Evolutionary conservation across 2,113 vertebrate genomes (phyloP), one percentile per base, ranked within the genome.

Genomic region (Malurus alboscapulatus): DNA sequence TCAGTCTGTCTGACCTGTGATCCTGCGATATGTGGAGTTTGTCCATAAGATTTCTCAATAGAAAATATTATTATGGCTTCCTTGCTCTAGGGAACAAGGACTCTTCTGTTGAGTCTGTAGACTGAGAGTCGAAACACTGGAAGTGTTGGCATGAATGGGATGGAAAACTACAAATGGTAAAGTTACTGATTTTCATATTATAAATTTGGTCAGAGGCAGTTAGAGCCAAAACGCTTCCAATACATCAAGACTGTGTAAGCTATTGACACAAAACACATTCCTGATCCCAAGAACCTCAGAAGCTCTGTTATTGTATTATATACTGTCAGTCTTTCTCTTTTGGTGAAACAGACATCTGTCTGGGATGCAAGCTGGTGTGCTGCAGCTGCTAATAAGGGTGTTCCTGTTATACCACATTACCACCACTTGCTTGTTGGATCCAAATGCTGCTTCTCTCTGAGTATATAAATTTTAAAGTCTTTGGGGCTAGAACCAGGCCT

Each of bases 251-350:
- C 12, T 22, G 5, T 1, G 1, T 40, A 84, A 71, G 20, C 6
- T 58, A 27, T 30, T 14, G 34, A 51, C 4, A 3, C 40, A 32
- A 61, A 88, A 85, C 3, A 74, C 8, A 7, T 48, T 76, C 20
- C 47, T 51, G 51, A 62, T 63, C 14, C 30, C 11, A 51, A 86
- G 36, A 62, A 51, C 15, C 30, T 32, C 27, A n/a, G 24, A 66
- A 74, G 5, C 3, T 86, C 10, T 2, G 0, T 36, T 59, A 13
- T 4, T 29, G 4, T 17, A 3, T 26, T 30, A 74, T 17, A 30
- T 50, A 17, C 2, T 44, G 12, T 34, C 1, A 0, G 14, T 63
- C 9, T 65, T 38, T 38, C 36, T 61, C 5, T 42, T 66, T 55
- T 42, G 34, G 13, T 7, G 15, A 67, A 58, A 84, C 32, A n/a